Percentiles rank a stretch among this genome's conserved stretches.
Evolutionary conservation across 2,888 invertebrate species (phyloP).

Genomic region (Scaptomyza polygonia): DNA sequence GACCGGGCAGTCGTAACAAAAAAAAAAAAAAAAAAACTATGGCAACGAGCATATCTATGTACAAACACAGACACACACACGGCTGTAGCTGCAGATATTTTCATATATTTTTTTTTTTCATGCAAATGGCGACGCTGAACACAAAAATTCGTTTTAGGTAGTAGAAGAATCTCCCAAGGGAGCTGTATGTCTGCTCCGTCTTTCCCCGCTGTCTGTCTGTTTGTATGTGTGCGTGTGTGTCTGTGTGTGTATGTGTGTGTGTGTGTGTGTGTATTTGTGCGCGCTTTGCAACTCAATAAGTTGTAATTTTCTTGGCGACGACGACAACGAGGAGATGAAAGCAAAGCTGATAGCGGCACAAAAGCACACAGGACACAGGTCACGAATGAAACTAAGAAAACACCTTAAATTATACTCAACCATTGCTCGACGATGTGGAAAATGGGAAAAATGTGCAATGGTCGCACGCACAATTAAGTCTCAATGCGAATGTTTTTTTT

Average conservation of each 20-base stretch:
- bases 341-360: conserved; percentile 58
- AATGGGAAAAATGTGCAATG: conserved; percentile 73
- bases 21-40: conserved; percentile 54
- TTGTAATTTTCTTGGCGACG: conserved; percentile 72
- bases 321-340: conserved; percentile 67
- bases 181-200: conserved; percentile 30
- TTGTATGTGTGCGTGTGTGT: conserved; percentile 18
- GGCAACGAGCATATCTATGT: conserved; percentile 40
- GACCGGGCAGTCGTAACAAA: conserved; percentile 54
- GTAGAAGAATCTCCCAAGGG: conserved; percentile 51
- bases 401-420: conserved; percentile 47
- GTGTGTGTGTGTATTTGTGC: conserved; percentile 14
- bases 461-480: conserved; percentile 58
- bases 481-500: conserved; percentile 33
- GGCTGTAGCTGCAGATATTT: conserved; percentile 50
- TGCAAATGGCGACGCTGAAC: conserved; percentile 57
- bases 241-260: conserved; percentile 14
- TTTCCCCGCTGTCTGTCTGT: conserved; percentile 1
- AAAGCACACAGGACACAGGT: conserved; percentile 13
- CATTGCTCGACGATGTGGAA: conserved; percentile 60
- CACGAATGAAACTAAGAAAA: conserved; percentile 49
- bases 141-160: conserved; percentile 29
- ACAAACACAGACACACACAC: conserved; percentile 1
- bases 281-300: conserved; percentile 74
- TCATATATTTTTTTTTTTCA: conserved; percentile 24